phyloP scores from a whole-genome alignment of 2,797 vertebrate species.

The Semaprochilodus insignis region DNA sequence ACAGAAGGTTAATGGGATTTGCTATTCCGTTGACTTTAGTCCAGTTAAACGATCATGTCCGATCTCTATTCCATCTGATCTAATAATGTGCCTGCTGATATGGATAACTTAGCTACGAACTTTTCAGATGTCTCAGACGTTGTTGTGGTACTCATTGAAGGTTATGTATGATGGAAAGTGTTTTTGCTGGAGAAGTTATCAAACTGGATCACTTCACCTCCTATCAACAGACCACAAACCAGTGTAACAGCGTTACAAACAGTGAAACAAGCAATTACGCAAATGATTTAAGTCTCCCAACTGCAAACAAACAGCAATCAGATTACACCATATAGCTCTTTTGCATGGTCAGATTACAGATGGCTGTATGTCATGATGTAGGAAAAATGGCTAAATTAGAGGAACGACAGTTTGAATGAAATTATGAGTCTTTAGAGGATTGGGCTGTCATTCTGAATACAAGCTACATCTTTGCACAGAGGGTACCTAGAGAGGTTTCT shows the following conservation, averaged over 20 bases:
- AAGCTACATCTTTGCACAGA: background rate
- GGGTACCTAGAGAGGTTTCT: background rate
- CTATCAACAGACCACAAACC: too few relatives aligned
- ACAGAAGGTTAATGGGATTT: too few relatives aligned
- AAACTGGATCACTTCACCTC: too few relatives aligned
- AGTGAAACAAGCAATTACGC: background rate
- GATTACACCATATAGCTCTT: background rate
- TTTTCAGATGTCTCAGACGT: too few relatives aligned
- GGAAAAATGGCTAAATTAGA: background rate
- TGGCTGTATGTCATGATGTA: background rate
- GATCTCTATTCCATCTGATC: too few relatives aligned
- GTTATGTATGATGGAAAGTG: too few relatives aligned
- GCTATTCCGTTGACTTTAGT: too few relatives aligned
- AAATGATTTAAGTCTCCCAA: constrained; percentile 7
- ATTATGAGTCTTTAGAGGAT: background rate
- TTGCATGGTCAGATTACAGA: background rate
- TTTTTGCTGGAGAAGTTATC: too few relatives aligned
- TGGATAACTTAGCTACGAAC: too few relatives aligned
- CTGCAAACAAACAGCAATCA: background rate
- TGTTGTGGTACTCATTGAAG: too few relatives aligned
- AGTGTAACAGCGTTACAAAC: background rate
- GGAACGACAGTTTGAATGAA: constrained; percentile 4
- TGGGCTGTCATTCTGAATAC: constrained; percentile 6
- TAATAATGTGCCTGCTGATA: too few relatives aligned
- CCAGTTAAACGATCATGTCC: too few relatives aligned